Conservation (phyloP, 2,888 invertebrate genomes). For the Oxytorus armatus region DNA sequence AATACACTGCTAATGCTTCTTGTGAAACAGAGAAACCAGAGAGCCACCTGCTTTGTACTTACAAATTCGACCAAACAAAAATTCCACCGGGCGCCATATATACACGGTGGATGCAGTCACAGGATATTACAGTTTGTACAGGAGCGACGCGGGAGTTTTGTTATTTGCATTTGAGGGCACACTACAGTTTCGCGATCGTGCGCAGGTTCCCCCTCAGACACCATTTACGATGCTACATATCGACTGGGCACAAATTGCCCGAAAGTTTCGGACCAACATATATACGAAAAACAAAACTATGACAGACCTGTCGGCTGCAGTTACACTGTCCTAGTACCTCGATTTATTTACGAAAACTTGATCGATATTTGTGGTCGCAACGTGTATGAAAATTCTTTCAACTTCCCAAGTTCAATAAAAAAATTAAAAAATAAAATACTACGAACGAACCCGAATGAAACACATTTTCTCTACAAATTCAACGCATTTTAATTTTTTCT, state of each 20-base stretch:
- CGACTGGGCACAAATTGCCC: conserved; percentile 19
- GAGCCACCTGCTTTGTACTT: conserved; percentile 64
- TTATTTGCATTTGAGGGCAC: conserved; percentile 58
- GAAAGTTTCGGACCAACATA: conserved; percentile 17
- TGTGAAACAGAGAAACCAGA: conserved; percentile 49
- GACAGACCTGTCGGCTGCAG: neutral
- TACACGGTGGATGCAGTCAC: conserved; percentile 14
- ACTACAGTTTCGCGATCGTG: conserved; percentile 29
- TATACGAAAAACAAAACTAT: neutral
- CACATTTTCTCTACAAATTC: too few relatives aligned
- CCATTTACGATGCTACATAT: neutral
- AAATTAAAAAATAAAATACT: too few relatives aligned
- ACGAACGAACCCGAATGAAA: too few relatives aligned
- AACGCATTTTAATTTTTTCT: too few relatives aligned
- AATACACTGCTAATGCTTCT: conserved; percentile 54
- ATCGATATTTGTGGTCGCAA: too few relatives aligned
- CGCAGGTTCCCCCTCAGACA: neutral
- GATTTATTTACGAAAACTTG: neutral
- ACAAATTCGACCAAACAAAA: conserved; percentile 69
- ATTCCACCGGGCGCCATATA: conserved; percentile 36
- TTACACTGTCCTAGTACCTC: neutral
- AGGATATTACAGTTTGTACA: conserved; percentile 65
- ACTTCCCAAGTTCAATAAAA: too few relatives aligned
- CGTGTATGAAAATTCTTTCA: too few relatives aligned
- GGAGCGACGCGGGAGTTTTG: conserved; percentile 60